Evolutionary conservation across 1,140 invertebrate species (phyloP), one percentile per base, ranked within the genome.

Genomic region (Sesamia nonagrioides): DNA sequence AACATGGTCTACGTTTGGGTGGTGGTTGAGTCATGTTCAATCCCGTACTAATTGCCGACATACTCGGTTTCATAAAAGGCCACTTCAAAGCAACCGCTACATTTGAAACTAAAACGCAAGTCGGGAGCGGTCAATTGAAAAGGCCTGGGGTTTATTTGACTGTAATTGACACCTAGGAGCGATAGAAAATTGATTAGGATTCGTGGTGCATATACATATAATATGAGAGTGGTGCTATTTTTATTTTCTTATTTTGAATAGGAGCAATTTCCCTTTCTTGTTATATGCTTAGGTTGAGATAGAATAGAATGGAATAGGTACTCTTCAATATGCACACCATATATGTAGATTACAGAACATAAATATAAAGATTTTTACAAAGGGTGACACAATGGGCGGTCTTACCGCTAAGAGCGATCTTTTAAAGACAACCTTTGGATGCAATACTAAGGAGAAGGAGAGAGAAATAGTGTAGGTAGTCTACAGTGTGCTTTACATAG

Each of bases 21-120:
- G 73, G 42, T 52, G 40, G 56, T 66, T 76, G 42, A 66, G 17
- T 60, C 73, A 60, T 76, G 45, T 50, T 27, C 56, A 21, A 58
- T 21, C 61, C 42, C 18, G 45, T 6, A 13, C 42, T 76, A 76
- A 76, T 76, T 76, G 73, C 73, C 48, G 8, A 42, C 42, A 63
- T 52, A 58, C 58, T 42, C 27, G 40, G 42, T 35, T 69, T 69
- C 45, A 50, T 42, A 56, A 42, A 58, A 56, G 42, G 42, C 42
- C 42, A 66, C 60, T 63, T 76, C 73, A 76, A 76, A 76, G 73
- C 61, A 40, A 60, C 73, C 73, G 73, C 58, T 60, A 21, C 54
- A 73, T 69, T 69, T 48, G 35, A 11, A 45, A 48, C 7, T 35
- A 18, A 58, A 61, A 33, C 72, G 18, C 56, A 7, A 48, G 56